Evolutionary conservation across 2,888 invertebrate genomes (phyloP).

Genomic region (Heliconius charithonia): DNA sequence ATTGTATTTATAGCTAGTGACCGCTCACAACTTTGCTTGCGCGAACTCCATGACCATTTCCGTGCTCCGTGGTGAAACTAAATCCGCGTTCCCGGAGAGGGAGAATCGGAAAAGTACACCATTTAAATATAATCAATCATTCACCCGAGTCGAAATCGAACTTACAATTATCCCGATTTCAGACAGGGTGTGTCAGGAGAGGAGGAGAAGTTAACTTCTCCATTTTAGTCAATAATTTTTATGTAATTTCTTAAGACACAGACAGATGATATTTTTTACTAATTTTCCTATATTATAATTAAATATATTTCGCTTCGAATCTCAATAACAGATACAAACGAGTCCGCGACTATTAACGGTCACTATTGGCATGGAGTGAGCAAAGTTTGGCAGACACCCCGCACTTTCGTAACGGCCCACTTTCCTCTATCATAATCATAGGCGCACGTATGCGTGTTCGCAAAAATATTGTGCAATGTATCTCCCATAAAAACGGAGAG

Average conservation of each 20-base stretch:
- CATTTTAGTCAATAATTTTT: too few relatives aligned
- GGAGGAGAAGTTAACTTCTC: too few relatives aligned
- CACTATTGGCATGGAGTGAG: constrained; percentile 28
- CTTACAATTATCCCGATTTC: too few relatives aligned
- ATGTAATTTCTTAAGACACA: neutral
- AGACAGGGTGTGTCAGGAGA: too few relatives aligned
- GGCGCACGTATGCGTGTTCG: constrained; percentile 14
- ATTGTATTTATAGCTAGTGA: too few relatives aligned
- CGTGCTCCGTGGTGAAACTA: too few relatives aligned
- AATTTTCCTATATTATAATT: neutral
- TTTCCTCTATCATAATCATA: constrained; percentile 32
- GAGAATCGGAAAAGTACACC: too few relatives aligned
- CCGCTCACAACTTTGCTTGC: too few relatives aligned
- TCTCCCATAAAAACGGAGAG: neutral
- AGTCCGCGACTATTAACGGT: constrained; percentile 24
- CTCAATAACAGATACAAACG: constrained; percentile 10
- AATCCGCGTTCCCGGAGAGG: too few relatives aligned
- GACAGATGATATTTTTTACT: neutral
- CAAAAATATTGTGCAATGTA: neutral
- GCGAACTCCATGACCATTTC: too few relatives aligned
- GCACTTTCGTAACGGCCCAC: constrained; percentile 43
- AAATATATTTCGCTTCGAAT: neutral
- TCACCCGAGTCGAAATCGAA: too few relatives aligned
- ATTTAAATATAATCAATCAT: too few relatives aligned
- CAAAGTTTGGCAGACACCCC: constrained; percentile 50